Evolutionary conservation across 2,797 vertebrate species (phyloP), one percentile per base, ranked within the genome.

Genomic region (Phrynocephalus guinanensis): DNA sequence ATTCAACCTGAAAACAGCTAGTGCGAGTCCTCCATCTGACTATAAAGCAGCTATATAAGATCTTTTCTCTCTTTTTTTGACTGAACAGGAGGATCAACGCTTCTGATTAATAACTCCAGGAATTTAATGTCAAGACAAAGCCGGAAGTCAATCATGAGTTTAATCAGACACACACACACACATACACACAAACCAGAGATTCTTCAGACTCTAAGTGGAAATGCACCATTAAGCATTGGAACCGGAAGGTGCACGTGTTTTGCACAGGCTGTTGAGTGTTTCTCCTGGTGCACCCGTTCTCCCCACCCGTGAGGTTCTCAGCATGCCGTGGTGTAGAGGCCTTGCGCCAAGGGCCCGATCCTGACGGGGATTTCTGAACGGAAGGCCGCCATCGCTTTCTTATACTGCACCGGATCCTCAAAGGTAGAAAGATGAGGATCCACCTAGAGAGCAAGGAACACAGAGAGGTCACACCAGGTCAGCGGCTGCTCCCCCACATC

Each of bases 381-480:
- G 67, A 95, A 96, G 48, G 96, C 96, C 76, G 91, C 95, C 73
- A 97, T 85, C 0, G 96, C 97, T 84, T 93, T 95, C 88, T 89
- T 95, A 8, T 94, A 95, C 15, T 95, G 92, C 0, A 92, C 92
- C 6, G 88, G 91, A 2, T 96, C 95, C 85, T 96, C 96, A 95
- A 99, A 98, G 67, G 98, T 98, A 80, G 97, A 95, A 1, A 99
- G 97, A 30, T 97, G 97, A 67, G 97, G 91, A 30, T 92, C 92
- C 71, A 97, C 96, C 98, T 99, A 91, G 2, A 78, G 81, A 3
- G 70, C 86, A 50, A 92, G 84, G 86, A 89, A 89, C 93, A 91
- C 71, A 89, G 16, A 50, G 20, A 75, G 11, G 20, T 20, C 18
- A 20, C 52, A 15, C 9, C 38, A 44, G 38, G 38, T 44, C 38